phyloP scores from a whole-genome alignment of 2,113 vertebrate species.

The Glaucomys volans region DNA sequence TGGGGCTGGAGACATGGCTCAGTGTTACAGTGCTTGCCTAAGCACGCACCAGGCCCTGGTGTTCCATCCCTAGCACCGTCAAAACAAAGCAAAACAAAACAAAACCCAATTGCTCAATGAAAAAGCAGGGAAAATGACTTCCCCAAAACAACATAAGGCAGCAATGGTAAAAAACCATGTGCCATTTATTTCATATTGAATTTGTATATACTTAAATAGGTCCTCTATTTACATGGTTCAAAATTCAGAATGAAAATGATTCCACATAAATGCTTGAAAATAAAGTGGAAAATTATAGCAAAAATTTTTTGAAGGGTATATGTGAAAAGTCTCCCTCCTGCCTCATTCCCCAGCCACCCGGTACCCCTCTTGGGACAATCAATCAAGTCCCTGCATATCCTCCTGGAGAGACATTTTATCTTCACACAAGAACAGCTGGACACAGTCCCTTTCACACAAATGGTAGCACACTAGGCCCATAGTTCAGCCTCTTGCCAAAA shows the following conservation, averaged over 20 bases:
- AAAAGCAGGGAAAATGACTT: background rate
- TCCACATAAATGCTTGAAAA: constrained; percentile 19
- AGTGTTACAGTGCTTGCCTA: too few species aligned
- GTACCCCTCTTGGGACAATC: background rate
- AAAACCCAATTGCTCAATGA: background rate
- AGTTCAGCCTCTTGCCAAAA: background rate
- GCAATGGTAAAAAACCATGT: background rate
- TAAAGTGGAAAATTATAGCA: constrained; percentile 12
- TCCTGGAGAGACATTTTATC: background rate
- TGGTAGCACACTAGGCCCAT: background rate
- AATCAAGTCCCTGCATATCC: background rate
- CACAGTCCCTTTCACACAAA: background rate
- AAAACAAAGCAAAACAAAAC: too few species aligned
- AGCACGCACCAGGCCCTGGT: background rate
- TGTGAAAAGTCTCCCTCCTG: background rate
- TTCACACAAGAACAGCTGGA: background rate
- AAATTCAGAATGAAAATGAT: constrained; percentile 9
- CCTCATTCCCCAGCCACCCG: background rate
- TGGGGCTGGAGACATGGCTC: too few species aligned
- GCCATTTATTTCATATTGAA: background rate
- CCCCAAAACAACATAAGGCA: background rate
- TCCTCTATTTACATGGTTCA: background rate
- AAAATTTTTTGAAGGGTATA: background rate
- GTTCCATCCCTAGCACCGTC: background rate
- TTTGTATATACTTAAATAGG: background rate